Evolutionary conservation across 2,113 vertebrate species (phyloP).

Genomic region (Elgaria multicarinata): DNA sequence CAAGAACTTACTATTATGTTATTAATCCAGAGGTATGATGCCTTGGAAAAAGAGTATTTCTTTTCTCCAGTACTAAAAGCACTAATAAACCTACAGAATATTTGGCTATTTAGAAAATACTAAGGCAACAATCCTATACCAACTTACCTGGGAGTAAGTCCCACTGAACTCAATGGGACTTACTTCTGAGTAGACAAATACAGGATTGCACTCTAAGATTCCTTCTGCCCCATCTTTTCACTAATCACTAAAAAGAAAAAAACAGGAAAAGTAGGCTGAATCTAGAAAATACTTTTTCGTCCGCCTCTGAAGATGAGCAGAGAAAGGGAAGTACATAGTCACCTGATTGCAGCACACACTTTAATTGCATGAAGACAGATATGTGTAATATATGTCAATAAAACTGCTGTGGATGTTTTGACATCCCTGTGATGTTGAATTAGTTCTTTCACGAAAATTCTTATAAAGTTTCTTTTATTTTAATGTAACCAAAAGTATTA

Average conservation of each 20-base stretch:
- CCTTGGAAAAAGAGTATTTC: neutral
- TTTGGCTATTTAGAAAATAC: neutral
- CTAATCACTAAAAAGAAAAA: neutral
- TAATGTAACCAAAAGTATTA: neutral
- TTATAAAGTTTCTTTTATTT: neutral
- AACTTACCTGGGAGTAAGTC: neutral
- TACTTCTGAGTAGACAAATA: neutral
- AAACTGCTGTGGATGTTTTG: neutral
- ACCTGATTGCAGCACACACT: neutral
- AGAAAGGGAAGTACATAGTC: neutral
- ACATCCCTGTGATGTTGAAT: constrained; percentile 1
- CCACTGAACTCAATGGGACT: neutral
- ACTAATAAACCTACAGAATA: neutral
- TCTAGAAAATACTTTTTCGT: neutral
- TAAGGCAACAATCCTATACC: neutral
- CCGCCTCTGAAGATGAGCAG: neutral
- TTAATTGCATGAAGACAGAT: neutral
- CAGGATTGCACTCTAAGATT: neutral
- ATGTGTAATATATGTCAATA: rapidly evolving
- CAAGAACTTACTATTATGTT: neutral
- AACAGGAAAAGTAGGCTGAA: neutral
- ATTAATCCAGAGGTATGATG: neutral
- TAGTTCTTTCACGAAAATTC: neutral
- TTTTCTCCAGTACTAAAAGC: constrained; percentile 28
- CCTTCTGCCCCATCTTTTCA: neutral